These are phyloP conservation scores for Apis cerana DNA, from an alignment of 1,140 invertebrate genomes.

Conservation along the genomic window DNA sequence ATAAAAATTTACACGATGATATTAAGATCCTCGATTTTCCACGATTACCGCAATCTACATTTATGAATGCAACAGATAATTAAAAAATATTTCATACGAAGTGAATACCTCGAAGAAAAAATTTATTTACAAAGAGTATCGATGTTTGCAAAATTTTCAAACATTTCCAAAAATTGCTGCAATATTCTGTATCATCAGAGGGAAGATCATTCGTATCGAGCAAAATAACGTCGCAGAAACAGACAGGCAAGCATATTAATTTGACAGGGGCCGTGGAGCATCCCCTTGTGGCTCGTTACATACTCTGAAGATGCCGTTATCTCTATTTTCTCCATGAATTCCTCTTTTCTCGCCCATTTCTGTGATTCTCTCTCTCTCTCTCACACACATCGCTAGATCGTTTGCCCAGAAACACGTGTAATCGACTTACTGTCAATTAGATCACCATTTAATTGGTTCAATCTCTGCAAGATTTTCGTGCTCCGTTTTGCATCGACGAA, in stretches of 20 bases:
- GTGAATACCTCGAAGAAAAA: no score
- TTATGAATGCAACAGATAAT: no score
- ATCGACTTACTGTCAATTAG: conserved; percentile 51
- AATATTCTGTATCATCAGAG: no score
- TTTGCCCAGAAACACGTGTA: not conserved
- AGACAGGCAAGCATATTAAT: conserved; percentile 38
- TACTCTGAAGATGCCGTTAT: not conserved
- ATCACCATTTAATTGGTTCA: conserved; percentile 43
- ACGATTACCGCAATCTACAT: no score
- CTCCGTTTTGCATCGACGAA: not conserved
- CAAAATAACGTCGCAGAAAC: not conserved
- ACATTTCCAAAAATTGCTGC: no score
- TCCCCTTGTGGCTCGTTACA: conserved; percentile 37
- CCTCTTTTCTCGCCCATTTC: not conserved
- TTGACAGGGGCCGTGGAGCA: conserved; percentile 11
- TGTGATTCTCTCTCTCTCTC: not conserved
- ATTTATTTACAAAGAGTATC: no score
- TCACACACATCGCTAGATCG: not conserved
- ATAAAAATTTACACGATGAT: no score
- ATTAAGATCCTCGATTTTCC: no score
- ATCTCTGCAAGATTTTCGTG: not conserved
- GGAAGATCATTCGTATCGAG: not conserved
- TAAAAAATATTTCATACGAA: no score
- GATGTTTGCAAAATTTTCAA: no score
- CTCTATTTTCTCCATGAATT: not conserved